Evolutionary conservation across 2,797 vertebrate species (phyloP), one percentile per base, ranked within the genome.

Genomic region (Pachyuromys duprasi): DNA sequence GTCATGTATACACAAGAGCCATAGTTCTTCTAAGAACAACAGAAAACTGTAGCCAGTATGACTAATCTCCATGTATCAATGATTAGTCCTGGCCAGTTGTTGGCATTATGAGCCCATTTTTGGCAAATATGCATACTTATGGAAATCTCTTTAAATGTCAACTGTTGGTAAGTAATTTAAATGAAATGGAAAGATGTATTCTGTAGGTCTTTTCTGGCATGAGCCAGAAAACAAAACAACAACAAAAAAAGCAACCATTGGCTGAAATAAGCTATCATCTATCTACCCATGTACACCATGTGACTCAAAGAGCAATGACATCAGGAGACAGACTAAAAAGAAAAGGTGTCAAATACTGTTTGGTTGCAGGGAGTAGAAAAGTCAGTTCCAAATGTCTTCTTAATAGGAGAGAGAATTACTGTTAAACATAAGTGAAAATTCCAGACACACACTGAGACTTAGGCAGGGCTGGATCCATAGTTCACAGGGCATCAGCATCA

Each of bases 121-220:
- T 82, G 8, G 80, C 22, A 92, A 78, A 75, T 65, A 15, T 17
- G 5, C 22, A 55, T 86, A 92, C 67, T 86, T 82, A 95, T 72
- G 26, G 9, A 69, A 95, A 55, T 75, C 42, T 2, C 88, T 86
- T 83, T 74, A 39, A 88, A 80, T 53, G 67, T 91, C 42, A 95
- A 94, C 69, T 74, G 22, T 89, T 92, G 45, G 53, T 12, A 95
- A 88, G 24, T 78, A 89, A 93, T 70, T 86, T n/a, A 93, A 53
- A 88, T 81, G n/a, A 82, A 92, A 93, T 36, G 22, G 13, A 83
- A 65, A 72, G 74, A 36, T 90, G 17, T 76, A 14, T 78, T 79
- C 45, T 42, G 0, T 20, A 91, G 5, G 18, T 93, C 36, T 42
- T 1, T 80, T 57, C 45, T 87, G n/a, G 4, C 60, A 7, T 65